Conservation (phyloP, 2,797 vertebrate genomes). For the Ptychobarbus kaznakovi region DNA sequence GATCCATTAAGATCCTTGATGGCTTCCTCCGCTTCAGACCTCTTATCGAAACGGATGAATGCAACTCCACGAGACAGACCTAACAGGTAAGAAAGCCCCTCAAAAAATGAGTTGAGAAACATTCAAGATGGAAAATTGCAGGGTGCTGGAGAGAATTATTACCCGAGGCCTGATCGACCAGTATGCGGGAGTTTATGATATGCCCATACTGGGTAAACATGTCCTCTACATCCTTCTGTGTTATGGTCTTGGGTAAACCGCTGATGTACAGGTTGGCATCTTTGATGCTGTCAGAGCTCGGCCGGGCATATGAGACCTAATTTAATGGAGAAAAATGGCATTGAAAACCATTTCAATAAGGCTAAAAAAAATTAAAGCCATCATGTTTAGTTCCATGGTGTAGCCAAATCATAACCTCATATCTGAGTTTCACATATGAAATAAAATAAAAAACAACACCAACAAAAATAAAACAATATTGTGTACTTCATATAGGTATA, state of each 20-base stretch:
- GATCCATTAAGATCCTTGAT: constrained; percentile 95
- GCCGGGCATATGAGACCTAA: constrained; percentile 88
- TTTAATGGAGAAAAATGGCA: constrained; percentile 45
- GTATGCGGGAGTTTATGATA: constrained; percentile 88
- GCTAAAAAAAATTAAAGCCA: background rate
- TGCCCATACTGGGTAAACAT: constrained; percentile 88
- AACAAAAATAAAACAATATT: constrained; percentile 34
- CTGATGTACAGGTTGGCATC: constrained; percentile 91
- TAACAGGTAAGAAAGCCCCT: constrained; percentile 58
- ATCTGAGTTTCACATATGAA: background rate
- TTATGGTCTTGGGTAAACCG: constrained; percentile 88
- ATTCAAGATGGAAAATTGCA: constrained; percentile 50
- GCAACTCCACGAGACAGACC: constrained; percentile 95
- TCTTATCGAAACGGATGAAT: constrained; percentile 96
- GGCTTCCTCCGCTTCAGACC: constrained; percentile 94
- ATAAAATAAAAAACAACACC: background rate
- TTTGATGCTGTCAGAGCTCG: constrained; percentile 90
- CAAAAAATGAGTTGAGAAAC: background rate
- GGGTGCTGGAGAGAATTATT: constrained; percentile 20
- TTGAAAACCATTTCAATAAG: constrained; percentile 3
- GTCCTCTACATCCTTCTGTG: constrained; percentile 90
- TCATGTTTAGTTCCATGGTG: background rate
- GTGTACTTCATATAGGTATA: constrained; percentile 39
- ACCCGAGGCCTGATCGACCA: constrained; percentile 92
- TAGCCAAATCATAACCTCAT: background rate